phyloP scores from a whole-genome alignment of 1,140 invertebrate species.

The Potamilus streckersoni region DNA sequence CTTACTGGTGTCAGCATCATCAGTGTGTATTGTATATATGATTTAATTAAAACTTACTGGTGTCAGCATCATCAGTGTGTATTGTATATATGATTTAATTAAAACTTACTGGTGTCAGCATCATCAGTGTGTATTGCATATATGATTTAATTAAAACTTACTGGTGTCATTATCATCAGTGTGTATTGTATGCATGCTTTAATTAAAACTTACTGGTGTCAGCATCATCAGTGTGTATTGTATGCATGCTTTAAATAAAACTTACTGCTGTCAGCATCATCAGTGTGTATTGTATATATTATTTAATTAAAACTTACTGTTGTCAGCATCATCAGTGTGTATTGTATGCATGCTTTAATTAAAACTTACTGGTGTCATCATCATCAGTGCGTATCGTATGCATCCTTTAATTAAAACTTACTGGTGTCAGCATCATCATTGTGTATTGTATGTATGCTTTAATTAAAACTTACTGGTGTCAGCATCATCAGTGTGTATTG shows the following conservation, averaged over 20 bases:
- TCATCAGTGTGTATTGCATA: conserved; percentile 74
- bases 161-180: no score
- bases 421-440: conserved; percentile 78
- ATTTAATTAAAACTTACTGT: conserved; percentile 38
- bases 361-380: background rate
- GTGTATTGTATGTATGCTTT: conserved; percentile 53
- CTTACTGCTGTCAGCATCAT: background rate
- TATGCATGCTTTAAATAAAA: no score
- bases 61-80: no score
- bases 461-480: background rate
- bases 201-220: conserved; percentile 56
- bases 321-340: conserved; percentile 81
- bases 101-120: conserved; percentile 71
- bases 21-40: conserved; percentile 69
- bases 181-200: no score
- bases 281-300: no score
- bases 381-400: no score
- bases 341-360: no score
- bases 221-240: conserved; percentile 79
- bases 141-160: background rate
- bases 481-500: no score
- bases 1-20: conserved; percentile 74
- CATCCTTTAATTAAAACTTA: conserved; percentile 18
- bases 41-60: background rate
- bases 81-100: no score